Evolutionary conservation across 92 coral and sea anemone genomes (phyloP), one percentile per base, ranked within the genome.

Genomic region (Isaurus tuberculatus): DNA sequence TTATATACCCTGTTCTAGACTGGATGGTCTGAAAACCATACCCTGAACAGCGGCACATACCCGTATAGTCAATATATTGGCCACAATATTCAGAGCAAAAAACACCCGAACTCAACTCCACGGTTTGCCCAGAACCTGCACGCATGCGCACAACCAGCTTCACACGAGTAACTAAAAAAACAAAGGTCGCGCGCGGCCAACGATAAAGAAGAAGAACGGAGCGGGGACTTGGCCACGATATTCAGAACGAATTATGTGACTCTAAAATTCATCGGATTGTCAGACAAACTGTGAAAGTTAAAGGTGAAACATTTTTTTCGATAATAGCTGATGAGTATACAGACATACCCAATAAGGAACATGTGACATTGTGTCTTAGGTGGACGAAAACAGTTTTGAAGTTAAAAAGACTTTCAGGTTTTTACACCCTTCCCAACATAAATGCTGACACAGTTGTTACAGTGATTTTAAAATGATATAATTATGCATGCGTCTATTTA

Each of bases 291-390:
- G 70, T 65, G 57, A 22, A 61, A 70, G 23, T 42, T 34, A 55
- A 69, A 51, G 11, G 89, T 61, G 31, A 32, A 72, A 28, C 26
- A 49, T 2, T 86, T 86, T 90, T 86, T 72, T 81, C 94, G 37
- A 68, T 90, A 58, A 87, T 90, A 43, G 73, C 80, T 72, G 91
- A 90, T 67, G 94, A 90, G 73, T 90, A 87, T 48, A 90, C 91
- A 28, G 85, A 90, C 73, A 70, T 85, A 69, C 57, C 73, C 70
- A 87, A 90, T 81, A 79, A 84, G 29, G 91, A 90, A 65, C 94
- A 90, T 55, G 79, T 90, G 55, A 75, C 90, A 19, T 64, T 84
- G 22, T 87, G 91, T 80, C 53, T 90, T 34, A 65, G 87, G 61
- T 90, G 94, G 91, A 79, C 84, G 23, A 86, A 87, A 66, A 30